These are phyloP conservation scores for Cosmia pyralina DNA, from an alignment of 2,888 invertebrate genomes.

Conservation along the genomic window DNA sequence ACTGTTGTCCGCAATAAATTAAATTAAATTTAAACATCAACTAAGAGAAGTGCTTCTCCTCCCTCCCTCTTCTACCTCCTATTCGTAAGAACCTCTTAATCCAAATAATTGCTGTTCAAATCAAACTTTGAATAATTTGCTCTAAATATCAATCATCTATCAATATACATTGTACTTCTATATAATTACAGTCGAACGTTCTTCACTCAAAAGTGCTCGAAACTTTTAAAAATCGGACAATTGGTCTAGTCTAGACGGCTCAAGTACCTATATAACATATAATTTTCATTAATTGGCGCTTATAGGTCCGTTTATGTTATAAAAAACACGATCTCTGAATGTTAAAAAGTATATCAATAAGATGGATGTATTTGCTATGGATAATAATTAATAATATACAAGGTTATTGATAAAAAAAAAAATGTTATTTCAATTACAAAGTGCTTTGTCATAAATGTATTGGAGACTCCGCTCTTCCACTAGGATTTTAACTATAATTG, in stretches of 20 bases:
- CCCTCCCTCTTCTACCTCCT: neutral
- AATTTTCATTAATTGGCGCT: neutral
- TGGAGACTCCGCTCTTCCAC: no score
- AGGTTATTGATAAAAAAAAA: no score
- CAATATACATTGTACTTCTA: neutral
- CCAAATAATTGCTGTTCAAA: neutral
- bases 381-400: no score
- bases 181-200: neutral
- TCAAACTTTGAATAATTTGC: neutral
- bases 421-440: no score
- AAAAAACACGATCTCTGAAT: neutral
- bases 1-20: no score
- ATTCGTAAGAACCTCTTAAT: neutral
- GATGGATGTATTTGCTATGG: no score
- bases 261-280: neutral
- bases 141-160: neutral
- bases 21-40: neutral
- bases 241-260: constrained; percentile 31
- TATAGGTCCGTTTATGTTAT: neutral
- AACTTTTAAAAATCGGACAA: constrained; percentile 2
- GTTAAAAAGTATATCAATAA: neutral
- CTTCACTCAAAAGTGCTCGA: neutral
- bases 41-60: neutral
- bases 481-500: no score
- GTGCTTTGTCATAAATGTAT: no score